These are phyloP conservation scores for Hofmannophila pseudospretella DNA, from an alignment of 2,888 invertebrate genomes.

Conservation along the genomic window DNA sequence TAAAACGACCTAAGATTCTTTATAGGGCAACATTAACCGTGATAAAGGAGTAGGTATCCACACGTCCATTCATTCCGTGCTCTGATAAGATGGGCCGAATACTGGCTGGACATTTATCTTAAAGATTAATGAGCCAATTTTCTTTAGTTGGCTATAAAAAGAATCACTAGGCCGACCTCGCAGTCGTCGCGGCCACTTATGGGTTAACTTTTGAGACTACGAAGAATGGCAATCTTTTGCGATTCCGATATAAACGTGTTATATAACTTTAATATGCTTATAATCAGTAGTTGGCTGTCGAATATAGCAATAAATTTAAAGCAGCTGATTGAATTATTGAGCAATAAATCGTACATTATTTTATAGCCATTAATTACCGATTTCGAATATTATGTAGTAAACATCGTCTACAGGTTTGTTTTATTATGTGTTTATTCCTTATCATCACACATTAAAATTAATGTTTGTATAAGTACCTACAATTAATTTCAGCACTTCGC, in stretches of 20 bases:
- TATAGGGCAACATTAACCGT: constrained; percentile 28
- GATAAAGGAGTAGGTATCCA: constrained; percentile 55
- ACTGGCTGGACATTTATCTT: constrained; percentile 75
- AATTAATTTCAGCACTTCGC: too few species aligned
- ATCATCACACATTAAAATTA: too few species aligned
- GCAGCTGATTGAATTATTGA: not conserved
- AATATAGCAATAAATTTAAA: constrained; percentile 1
- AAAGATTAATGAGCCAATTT: constrained; percentile 78
- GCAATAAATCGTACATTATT: not conserved
- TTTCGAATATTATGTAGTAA: too few species aligned
- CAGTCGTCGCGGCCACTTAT: constrained; percentile 50
- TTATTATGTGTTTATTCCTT: too few species aligned
- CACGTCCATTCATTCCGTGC: constrained; percentile 62
- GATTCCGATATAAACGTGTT: constrained; percentile 10
- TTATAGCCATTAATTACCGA: not conserved
- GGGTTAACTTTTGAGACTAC: constrained; percentile 48
- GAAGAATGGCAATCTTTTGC: constrained; percentile 33
- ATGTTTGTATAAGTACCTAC: too few species aligned
- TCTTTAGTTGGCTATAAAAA: constrained; percentile 77
- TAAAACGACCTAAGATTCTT: constrained; percentile 29
- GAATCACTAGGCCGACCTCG: constrained; percentile 66
- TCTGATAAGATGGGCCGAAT: constrained; percentile 75
- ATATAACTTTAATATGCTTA: not conserved
- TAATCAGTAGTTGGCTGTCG: constrained; percentile 1
- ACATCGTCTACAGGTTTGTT: too few species aligned